phyloP scores from a whole-genome alignment of 2,113 vertebrate species.

The Leiothrix lutea region DNA sequence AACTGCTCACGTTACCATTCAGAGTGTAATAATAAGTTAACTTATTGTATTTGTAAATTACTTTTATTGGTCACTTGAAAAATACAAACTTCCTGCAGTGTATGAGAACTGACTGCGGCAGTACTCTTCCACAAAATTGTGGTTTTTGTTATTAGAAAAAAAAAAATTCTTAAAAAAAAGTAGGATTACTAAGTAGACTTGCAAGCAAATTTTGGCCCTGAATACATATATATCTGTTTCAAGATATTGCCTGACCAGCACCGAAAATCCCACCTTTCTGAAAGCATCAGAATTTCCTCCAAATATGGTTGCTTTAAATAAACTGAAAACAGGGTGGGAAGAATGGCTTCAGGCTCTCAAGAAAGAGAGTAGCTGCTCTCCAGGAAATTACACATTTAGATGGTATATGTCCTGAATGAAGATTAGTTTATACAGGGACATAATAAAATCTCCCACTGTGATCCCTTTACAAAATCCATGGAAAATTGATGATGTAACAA shows the following conservation, averaged over 20 bases:
- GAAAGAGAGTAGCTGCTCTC: constrained; percentile 13
- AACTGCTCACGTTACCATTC: background rate
- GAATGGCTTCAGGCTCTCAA: constrained; percentile 13
- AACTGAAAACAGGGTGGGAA: background rate
- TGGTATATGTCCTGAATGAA: constrained; percentile 24
- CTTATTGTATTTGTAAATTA: background rate
- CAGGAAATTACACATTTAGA: constrained; percentile 38
- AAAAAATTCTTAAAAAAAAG: background rate
- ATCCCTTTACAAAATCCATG: constrained; percentile 43
- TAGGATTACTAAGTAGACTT: background rate
- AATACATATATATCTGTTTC: background rate
- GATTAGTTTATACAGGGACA: constrained; percentile 35
- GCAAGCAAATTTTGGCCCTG: background rate
- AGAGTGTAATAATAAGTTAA: background rate
- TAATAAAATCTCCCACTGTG: constrained; percentile 48
- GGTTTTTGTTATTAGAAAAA: background rate
- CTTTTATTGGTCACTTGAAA: background rate
- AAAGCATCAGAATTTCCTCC: background rate
- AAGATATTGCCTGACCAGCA: background rate
- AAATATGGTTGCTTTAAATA: constrained; percentile 20
- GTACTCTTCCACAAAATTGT: background rate
- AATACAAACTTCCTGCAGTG: background rate
- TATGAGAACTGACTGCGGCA: background rate
- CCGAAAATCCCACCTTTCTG: background rate
- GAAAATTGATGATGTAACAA: constrained; percentile 58